These are phyloP conservation scores for Conops quadrifasciatus DNA, from an alignment of 2,888 invertebrate genomes.

Conservation along the genomic window DNA sequence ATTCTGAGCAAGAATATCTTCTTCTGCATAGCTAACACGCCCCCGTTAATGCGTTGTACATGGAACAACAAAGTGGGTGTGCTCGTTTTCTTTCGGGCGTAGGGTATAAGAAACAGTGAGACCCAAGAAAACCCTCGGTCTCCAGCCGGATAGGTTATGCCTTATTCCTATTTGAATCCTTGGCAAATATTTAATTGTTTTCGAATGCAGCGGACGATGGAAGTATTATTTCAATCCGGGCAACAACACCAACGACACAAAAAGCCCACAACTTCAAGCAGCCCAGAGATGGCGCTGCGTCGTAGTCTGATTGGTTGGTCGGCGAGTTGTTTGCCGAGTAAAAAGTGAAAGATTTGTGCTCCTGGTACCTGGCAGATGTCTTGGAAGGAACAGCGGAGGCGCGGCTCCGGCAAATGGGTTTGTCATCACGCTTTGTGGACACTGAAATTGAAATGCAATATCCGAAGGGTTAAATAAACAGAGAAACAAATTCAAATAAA, in stretches of 20 bases:
- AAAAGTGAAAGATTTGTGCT: background rate
- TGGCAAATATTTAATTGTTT: slow-evolving; percentile 31
- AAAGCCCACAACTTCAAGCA: background rate
- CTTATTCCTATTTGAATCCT: slow-evolving; percentile 31
- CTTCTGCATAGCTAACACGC: too few relatives aligned
- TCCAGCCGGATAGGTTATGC: slow-evolving; percentile 10
- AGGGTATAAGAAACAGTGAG: background rate
- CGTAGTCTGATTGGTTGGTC: background rate
- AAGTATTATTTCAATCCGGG: background rate
- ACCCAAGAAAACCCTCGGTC: background rate
- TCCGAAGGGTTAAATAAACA: slow-evolving; percentile 49
- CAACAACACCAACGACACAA: background rate
- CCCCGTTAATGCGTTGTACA: too few relatives aligned
- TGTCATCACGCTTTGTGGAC: slow-evolving; percentile 43
- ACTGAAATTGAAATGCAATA: slow-evolving; percentile 51
- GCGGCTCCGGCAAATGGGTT: background rate
- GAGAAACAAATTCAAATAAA: slow-evolving; percentile 47
- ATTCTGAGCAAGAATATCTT: too few relatives aligned
- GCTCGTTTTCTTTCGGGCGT: slow-evolving; percentile 14
- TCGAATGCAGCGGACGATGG: slow-evolving; percentile 15
- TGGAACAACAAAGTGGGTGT: background rate
- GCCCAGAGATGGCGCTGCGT: background rate
- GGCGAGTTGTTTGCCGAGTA: background rate
- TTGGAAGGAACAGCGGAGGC: background rate
- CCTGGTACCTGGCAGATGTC: background rate